Base-by-base conservation (phyloP, 2,797 vertebrate species). In the Chromis chromis region DNA sequence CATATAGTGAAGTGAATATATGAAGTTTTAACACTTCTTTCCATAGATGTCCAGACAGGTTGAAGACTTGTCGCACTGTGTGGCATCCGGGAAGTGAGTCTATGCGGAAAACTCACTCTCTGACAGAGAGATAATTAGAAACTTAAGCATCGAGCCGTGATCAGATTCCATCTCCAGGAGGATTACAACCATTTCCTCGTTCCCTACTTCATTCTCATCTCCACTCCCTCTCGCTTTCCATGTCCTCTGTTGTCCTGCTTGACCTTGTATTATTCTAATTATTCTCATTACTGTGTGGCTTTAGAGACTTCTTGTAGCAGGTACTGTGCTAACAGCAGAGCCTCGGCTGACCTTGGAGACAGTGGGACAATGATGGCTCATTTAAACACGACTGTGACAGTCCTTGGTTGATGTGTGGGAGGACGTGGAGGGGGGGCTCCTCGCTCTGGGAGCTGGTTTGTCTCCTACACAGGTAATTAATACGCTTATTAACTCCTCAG, bases 401-500 rank as follows among this genome's bases (percentile, higher is more conserved):
- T 69, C 58, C 19, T 63, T 10, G 58, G 73, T 72, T 19, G 48
- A 31, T 65, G 48, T 56, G 79, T 72, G 70, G 73, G 81, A 67
- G 68, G 67, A 61, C 0, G 8, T 52, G 16, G 28, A 16, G 28
- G 60, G 0, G 1, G 56, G 44, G 1, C 48, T 31, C 49, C 27
- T 84, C 48, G 46, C 83, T 74, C 74, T 74, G 86, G 86, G 87
- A 89, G 82, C 63, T 58, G 77, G 61, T 86, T 89, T 84, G 81
- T 86, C 89, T 91, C 84, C 85, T 79, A 74, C 89, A 76, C 85
- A 87, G 88, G 88, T 91, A 90, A 92, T 93, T 92, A 93, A 90
- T 87, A 91, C 74, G 66, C 86, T 87, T 88, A 92, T 92, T 91
- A 92, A 89, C 86, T 91, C 84, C 82, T 87, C 81, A 48, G 81